phyloP scores from a whole-genome alignment of 2,797 vertebrate species.

The Cirrhinus molitorella region DNA sequence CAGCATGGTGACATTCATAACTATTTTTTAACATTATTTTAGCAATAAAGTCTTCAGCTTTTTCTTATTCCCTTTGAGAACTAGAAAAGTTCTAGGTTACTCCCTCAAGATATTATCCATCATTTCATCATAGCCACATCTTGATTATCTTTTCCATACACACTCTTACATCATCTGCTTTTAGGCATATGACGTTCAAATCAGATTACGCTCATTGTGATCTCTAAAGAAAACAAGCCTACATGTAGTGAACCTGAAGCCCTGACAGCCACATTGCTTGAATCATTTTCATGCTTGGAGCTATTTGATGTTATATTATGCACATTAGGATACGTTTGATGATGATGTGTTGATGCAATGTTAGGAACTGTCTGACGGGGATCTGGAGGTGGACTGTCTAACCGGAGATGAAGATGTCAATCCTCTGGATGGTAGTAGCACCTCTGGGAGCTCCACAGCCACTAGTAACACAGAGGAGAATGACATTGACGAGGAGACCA shows the following conservation, averaged over 20 bases:
- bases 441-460: slow-evolving; percentile 97
- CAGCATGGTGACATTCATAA: neutral
- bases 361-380: slow-evolving; percentile 93
- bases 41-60: neutral
- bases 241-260: neutral
- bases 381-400: slow-evolving; percentile 93
- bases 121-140: neutral
- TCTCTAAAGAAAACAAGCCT: slow-evolving; percentile 17
- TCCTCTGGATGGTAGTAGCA: slow-evolving; percentile 94
- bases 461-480: slow-evolving; percentile 99
- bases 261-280: neutral
- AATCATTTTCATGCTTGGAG: neutral
- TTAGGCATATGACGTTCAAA: neutral
- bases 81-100: neutral
- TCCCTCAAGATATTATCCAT: neutral
- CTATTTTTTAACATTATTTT: neutral
- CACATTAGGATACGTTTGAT: neutral
- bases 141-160: neutral
- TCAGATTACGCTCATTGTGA: neutral
- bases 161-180: neutral
- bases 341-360: slow-evolving; percentile 24
- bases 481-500: slow-evolving; percentile 98
- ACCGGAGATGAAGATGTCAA: slow-evolving; percentile 94
- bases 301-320: neutral
- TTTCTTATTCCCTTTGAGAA: neutral